A percentile compares a stretch with the other conserved stretches of the same genome.
These are phyloP conservation scores for Lampropteryx suffumata DNA, from an alignment of 2,888 invertebrate species.

Conservation along the genomic window DNA sequence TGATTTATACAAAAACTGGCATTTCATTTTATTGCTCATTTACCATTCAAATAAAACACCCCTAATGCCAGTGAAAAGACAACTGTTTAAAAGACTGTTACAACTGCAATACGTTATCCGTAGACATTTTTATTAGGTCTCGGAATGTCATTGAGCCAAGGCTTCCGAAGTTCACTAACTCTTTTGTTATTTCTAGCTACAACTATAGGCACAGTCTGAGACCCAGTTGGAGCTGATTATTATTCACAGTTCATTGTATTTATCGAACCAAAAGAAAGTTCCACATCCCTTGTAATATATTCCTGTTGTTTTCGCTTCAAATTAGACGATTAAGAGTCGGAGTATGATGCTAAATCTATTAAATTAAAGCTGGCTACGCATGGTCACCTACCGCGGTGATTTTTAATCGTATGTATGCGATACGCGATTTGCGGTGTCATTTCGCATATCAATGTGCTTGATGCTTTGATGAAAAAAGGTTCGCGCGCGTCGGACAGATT, in stretches of 20 bases:
- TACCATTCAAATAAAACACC: constrained; percentile 22
- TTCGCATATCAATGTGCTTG: constrained; percentile 78
- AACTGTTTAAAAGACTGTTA: constrained; percentile 23
- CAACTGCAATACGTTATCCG: constrained; percentile 20
- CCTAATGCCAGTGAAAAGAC: constrained; percentile 23
- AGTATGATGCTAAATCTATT: constrained; percentile 73
- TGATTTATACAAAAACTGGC: constrained; percentile 12
- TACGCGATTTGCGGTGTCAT: constrained; percentile 71
- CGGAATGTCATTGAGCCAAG: constrained; percentile 25
- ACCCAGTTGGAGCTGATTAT: constrained; percentile 60
- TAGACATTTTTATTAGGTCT: constrained; percentile 28
- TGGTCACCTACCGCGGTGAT: constrained; percentile 79
- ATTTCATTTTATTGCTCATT: constrained; percentile 22
- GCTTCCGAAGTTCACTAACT: constrained; percentile 38
- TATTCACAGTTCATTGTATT: constrained; percentile 67
- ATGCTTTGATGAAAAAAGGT: constrained; percentile 74
- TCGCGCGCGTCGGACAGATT: constrained; percentile 60
- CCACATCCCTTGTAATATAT: constrained; percentile 75
- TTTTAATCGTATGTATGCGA: constrained; percentile 81
- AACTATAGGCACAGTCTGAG: constrained; percentile 40
- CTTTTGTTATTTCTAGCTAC: constrained; percentile 39
- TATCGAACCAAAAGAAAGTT: constrained; percentile 80
- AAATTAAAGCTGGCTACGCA: constrained; percentile 77
- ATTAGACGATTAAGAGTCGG: constrained; percentile 81
- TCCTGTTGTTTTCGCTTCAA: constrained; percentile 79